phyloP scores from a whole-genome alignment of 2,888 invertebrate species.

The Palloptera scutellata region DNA sequence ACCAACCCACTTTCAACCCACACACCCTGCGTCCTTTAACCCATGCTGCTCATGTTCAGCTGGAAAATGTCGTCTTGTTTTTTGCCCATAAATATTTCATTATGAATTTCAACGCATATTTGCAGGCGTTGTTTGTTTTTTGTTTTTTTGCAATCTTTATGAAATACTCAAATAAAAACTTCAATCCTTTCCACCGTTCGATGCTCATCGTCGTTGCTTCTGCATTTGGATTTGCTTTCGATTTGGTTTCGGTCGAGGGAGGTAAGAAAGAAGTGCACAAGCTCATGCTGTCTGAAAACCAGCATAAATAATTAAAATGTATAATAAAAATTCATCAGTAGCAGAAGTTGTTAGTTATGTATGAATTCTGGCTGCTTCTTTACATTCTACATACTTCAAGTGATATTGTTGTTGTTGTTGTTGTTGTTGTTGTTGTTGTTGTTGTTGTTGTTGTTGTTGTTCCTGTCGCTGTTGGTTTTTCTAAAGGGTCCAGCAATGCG shows the following conservation, averaged over 20 bases:
- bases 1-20: too few relatives aligned
- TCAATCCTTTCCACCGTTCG: neutral
- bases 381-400: conserved; percentile 2
- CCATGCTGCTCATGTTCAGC: too few relatives aligned
- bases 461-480: conserved; percentile 9
- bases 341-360: conserved; percentile 14
- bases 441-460: conserved; percentile 26
- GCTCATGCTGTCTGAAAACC: conserved; percentile 3
- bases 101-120: conserved; percentile 28
- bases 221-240: too few relatives aligned
- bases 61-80: conserved; percentile 17
- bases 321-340: conserved; percentile 28
- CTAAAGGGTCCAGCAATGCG: neutral
- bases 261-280: neutral
- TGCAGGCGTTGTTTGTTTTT: conserved; percentile 11
- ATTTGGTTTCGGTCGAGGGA: neutral
- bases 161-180: neutral
- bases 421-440: conserved; percentile 32
- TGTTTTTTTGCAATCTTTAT: neutral
- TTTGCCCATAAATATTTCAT: conserved; percentile 27
- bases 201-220: too few relatives aligned
- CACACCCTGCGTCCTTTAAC: too few relatives aligned
- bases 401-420: conserved; percentile 2
- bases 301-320: conserved; percentile 28
- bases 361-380: too few relatives aligned